Evolutionary conservation across 1,140 invertebrate species (phyloP), one percentile per base, ranked within the genome.

Genomic region (Hyles vespertilio): DNA sequence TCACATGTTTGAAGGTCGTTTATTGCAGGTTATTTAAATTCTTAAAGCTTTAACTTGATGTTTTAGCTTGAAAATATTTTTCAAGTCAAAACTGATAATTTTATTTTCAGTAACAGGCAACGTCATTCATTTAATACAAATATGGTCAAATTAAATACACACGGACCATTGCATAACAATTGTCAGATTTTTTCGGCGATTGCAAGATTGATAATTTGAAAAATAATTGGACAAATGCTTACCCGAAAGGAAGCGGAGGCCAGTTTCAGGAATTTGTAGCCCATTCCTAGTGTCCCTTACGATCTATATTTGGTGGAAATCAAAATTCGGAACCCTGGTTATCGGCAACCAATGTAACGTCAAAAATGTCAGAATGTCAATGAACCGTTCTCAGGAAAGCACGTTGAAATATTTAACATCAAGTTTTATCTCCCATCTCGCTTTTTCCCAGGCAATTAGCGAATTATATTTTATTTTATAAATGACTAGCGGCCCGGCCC

Each of bases 1-100:
- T 87, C 81, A 86, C 79, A 83, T 86, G 77, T 73, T 67, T 86
- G 77, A 86, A 87, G 84, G 84, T 86, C 84, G 22, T 22, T 22
- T 2, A 85, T 69, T 66, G 58, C 63, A 48, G 46, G 50, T 56
- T 53, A 58, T 36, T 46, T 11, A 45, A 40, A 40, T 40, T 5
- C 36, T 8, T 40, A 40, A 22, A 22, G 22, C 22, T 22, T 22
- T 22, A 22, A 22, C 22, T 22, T 22, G 1, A 22, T 22, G 22
- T 22, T 22, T 22, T 22, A 22, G 22, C 22, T 22, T 22, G 22
- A 22, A 22, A 22, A 22, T 22, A 22, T 22, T 22, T 22, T 22
- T 22, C 22, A 22, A 22, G 22, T 22, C 22, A 22, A 22, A 22
- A 22, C 22, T 22, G 22, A 22, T 22, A 40, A 40, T 40, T 40